Percentiles rank a stretch among this genome's conserved stretches.
Conservation (phyloP, 2,888 invertebrate species). For the Rhogogaster chlorosoma region DNA sequence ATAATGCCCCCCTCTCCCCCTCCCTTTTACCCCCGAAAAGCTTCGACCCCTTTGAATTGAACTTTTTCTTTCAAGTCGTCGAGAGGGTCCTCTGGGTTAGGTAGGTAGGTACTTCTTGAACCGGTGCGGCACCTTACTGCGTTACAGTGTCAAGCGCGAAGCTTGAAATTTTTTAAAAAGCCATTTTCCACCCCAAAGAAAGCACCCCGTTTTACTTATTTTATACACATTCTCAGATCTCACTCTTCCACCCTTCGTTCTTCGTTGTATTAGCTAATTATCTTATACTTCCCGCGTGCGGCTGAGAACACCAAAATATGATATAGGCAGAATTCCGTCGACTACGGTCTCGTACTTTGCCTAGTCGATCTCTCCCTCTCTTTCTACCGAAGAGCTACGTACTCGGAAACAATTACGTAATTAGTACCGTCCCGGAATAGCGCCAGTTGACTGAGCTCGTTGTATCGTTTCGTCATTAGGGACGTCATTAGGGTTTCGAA, state of each 20-base stretch:
- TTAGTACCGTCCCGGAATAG: conserved; percentile 9
- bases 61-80: conserved; percentile 36
- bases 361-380: background rate
- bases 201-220: background rate
- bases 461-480: conserved; percentile 46
- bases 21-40: background rate
- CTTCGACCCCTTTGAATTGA: conserved; percentile 34
- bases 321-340: background rate
- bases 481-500: conserved; percentile 33
- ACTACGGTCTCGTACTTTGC: background rate
- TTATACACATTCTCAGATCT: background rate
- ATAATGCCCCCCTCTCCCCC: background rate
- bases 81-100: background rate
- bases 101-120: conserved; percentile 6
- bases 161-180: background rate
- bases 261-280: background rate
- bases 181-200: conserved; percentile 6
- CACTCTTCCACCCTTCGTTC: background rate
- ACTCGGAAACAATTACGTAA: conserved; percentile 44
- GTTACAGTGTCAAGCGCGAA: background rate
- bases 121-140: background rate
- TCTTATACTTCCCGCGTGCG: background rate
- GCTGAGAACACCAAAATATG: background rate
- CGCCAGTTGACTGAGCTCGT: conserved; percentile 37
- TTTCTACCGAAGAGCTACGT: background rate